Evolutionary conservation across 2,888 invertebrate genomes (phyloP).

Genomic region (Osmoderma eremita): DNA sequence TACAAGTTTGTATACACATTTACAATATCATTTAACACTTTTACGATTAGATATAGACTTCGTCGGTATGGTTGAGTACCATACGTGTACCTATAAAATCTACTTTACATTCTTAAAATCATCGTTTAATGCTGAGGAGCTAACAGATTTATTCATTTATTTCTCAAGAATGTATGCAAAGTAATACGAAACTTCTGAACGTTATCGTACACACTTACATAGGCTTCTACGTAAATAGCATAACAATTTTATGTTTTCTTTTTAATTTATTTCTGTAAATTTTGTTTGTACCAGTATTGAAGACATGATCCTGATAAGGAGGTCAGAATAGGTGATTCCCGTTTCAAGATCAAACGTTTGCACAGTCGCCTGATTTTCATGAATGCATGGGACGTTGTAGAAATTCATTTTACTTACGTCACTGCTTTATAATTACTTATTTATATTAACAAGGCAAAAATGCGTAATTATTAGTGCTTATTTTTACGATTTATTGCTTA

Average conservation of each 20-base stretch:
- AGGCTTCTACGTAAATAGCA: no score
- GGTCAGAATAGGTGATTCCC: slow-evolving; percentile 32
- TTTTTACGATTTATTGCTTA: no score
- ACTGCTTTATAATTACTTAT: slow-evolving; percentile 10
- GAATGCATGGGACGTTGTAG: background rate
- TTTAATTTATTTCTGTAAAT: background rate
- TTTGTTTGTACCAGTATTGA: slow-evolving; percentile 7
- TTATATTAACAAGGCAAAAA: background rate
- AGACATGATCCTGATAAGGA: slow-evolving; percentile 19
- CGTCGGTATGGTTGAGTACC: background rate
- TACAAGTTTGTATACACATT: slow-evolving; percentile 18
- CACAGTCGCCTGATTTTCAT: slow-evolving; percentile 24
- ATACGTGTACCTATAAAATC: no score
- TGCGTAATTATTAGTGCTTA: slow-evolving; percentile 1
- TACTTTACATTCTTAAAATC: no score
- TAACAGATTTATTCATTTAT: no score
- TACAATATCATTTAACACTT: slow-evolving; percentile 16
- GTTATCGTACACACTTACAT: no score
- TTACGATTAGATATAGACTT: slow-evolving; percentile 28
- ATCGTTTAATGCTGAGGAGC: no score
- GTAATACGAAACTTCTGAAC: no score
- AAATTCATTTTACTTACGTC: slow-evolving; percentile 12
- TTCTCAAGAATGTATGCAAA: no score
- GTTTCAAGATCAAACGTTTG: slow-evolving; percentile 35
- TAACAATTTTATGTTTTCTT: background rate